A percentile compares a stretch with the other conserved stretches of the same genome.
Conservation (phyloP, 1,140 invertebrate genomes). For the Aporrectodea caliginosa region DNA sequence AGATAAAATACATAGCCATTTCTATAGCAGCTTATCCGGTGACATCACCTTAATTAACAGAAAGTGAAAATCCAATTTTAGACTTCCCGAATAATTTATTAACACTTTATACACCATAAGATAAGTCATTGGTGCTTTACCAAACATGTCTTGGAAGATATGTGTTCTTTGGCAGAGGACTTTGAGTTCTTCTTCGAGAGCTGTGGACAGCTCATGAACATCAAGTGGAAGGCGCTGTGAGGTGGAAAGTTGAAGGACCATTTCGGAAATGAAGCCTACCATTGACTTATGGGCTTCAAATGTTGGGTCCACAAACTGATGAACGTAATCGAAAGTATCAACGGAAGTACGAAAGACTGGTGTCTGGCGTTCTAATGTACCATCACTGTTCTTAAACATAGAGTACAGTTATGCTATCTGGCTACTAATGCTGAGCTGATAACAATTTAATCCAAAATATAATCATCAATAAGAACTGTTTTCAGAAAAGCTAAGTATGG, state of each 20-base stretch:
- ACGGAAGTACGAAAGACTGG: conserved; percentile 50
- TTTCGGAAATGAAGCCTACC: neutral
- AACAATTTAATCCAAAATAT: too few relatives aligned
- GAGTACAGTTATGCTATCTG: too few relatives aligned
- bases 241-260: neutral
- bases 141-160: neutral
- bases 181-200: neutral
- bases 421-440: too few relatives aligned
- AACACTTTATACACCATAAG: neutral
- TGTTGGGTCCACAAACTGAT: conserved; percentile 46
- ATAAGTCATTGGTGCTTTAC: neutral
- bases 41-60: neutral
- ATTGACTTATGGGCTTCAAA: conserved; percentile 35
- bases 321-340: conserved; percentile 53
- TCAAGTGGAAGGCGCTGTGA: neutral
- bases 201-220: neutral
- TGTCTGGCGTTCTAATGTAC: conserved; percentile 33
- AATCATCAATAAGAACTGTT: too few relatives aligned
- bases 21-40: neutral
- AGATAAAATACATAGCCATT: neutral
- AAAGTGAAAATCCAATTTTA: neutral
- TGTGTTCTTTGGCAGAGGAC: neutral
- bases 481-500: too few relatives aligned
- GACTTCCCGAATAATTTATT: neutral
- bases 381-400: neutral